Percentiles rank a stretch among this genome's conserved stretches.
These are phyloP conservation scores for Ptychadena robeensis DNA, from an alignment of 2,797 vertebrate species.

Conservation along the genomic window DNA sequence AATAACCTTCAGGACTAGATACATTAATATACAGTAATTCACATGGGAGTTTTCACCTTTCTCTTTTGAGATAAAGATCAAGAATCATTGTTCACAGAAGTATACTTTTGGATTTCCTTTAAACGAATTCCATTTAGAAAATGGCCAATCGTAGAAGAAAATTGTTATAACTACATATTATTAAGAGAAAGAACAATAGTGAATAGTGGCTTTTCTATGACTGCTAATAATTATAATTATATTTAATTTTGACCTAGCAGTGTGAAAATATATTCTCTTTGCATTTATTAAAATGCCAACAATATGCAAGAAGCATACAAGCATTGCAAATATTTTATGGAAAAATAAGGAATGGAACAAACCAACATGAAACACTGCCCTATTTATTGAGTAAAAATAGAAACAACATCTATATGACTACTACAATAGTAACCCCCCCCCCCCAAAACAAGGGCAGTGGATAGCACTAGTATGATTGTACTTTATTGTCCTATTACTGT, in stretches of 20 bases:
- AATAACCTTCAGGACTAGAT: too few species aligned
- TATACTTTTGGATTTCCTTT: not conserved
- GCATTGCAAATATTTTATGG: not conserved
- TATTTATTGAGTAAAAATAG: constrained; percentile 4
- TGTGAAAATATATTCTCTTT: not conserved
- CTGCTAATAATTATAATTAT: constrained; percentile 13
- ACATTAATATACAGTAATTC: too few species aligned
- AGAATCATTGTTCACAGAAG: not conserved
- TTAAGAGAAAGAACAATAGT: constrained; percentile 2
- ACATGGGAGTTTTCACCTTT: not conserved
- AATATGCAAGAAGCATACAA: not conserved
- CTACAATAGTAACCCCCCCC: too few species aligned
- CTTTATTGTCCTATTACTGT: too few species aligned
- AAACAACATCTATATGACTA: too few species aligned
- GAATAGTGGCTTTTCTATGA: constrained; percentile 19
- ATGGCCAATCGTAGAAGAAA: not conserved
- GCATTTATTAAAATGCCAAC: constrained; percentile 17
- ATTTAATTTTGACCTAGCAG: constrained; percentile 1
- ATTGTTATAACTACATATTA: not conserved
- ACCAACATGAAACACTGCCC: constrained; percentile 12
- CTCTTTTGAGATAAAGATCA: not conserved
- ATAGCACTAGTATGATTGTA: too few species aligned
- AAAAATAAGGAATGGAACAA: not conserved
- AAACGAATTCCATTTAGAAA: constrained; percentile 12
- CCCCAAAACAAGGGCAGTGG: too few species aligned